Conservation (phyloP, 2,888 invertebrate genomes). For the Noctua janthina region DNA sequence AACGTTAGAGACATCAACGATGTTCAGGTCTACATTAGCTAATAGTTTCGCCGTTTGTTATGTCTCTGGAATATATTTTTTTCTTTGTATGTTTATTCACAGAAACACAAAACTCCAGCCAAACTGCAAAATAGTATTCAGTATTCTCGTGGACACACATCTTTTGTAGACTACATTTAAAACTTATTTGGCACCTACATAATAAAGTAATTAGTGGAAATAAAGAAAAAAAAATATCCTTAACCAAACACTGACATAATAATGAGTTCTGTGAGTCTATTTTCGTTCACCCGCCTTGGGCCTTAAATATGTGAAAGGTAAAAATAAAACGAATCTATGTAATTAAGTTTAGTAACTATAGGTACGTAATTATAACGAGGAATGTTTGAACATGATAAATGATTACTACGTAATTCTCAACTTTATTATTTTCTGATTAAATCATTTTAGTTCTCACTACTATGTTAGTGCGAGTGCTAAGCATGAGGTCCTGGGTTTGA, state of each 20-base stretch:
- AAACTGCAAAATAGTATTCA: too few relatives aligned
- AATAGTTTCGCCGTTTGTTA: slow-evolving; percentile 9
- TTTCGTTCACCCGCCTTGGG: background rate
- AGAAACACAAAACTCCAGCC: too few relatives aligned
- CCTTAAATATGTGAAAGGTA: background rate
- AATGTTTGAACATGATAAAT: background rate
- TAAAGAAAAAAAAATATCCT: too few relatives aligned
- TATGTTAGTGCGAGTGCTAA: background rate
- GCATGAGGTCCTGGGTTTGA: too few relatives aligned
- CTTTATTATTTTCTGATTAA: background rate
- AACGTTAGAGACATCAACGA: slow-evolving; percentile 25
- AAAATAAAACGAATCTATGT: background rate
- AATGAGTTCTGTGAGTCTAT: background rate
- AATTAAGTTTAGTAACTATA: background rate
- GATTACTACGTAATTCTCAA: background rate
- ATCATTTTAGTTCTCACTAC: background rate
- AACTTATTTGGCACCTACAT: too few relatives aligned
- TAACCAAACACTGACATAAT: too few relatives aligned
- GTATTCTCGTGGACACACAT: too few relatives aligned
- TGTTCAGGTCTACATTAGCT: slow-evolving; percentile 10
- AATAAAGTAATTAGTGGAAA: too few relatives aligned
- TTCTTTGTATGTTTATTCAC: too few relatives aligned
- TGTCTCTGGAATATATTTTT: background rate
- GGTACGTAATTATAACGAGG: background rate
- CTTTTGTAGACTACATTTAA: too few relatives aligned